phyloP scores from a whole-genome alignment of 2,888 invertebrate species.

The Apantesis nais region DNA sequence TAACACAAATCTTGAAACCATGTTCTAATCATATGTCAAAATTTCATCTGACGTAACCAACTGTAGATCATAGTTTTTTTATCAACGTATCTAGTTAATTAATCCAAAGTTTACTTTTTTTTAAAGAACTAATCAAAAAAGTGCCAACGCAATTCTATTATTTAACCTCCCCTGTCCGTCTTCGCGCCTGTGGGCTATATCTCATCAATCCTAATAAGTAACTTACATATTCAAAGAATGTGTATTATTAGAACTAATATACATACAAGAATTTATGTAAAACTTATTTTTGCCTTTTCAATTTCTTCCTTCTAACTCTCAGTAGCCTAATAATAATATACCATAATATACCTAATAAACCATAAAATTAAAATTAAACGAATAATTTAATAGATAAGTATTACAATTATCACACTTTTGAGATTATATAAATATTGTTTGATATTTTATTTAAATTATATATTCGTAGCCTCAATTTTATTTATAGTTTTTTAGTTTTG shows the following conservation, averaged over 20 bases:
- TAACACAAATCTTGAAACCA: neutral
- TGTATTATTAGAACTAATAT: neutral
- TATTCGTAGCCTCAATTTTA: neutral
- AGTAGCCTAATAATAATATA: neutral
- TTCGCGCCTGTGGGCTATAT: neutral
- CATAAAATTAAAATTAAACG: no score
- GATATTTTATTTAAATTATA: neutral
- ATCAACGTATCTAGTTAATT: neutral
- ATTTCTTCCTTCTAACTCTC: neutral
- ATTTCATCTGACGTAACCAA: neutral
- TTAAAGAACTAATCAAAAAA: neutral
- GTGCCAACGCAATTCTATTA: neutral
- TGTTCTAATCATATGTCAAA: neutral
- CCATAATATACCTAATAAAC: no score
- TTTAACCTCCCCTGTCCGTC: neutral
- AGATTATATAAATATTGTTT: constrained; percentile 8
- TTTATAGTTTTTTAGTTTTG: neutral
- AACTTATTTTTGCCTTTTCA: neutral
- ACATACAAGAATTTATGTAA: neutral
- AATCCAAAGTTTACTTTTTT: neutral
- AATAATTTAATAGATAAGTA: neutral
- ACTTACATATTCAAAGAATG: neutral
- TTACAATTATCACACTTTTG: neutral
- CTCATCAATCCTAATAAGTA: neutral
- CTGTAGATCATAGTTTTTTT: neutral